Evolutionary conservation across 2,888 invertebrate species (phyloP), one percentile per base, ranked within the genome.

Genomic region (Drosophila setosimentum): DNA sequence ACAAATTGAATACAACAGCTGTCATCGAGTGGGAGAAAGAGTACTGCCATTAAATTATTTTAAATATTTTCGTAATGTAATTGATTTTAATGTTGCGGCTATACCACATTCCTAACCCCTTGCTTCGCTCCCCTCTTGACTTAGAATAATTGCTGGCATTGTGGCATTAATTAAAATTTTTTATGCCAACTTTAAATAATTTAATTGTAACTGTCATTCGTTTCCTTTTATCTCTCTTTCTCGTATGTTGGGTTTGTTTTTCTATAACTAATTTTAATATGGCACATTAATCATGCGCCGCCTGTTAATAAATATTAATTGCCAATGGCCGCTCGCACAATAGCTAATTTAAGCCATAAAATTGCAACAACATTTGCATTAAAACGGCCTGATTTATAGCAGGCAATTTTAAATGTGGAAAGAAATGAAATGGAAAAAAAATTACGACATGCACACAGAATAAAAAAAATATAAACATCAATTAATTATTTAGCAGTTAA

Each of bases 1-100:
- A 79, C 78, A 74, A 83, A 87, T 87, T 81, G 76, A 76, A 82
- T 86, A 79, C 81, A 73, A 81, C 74, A 80, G 79, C 85, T 89
- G 89, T 89, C 86, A 89, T 78, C 79, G 67, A 64, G 73, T 73
- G 73, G 68, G 40, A 54, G 24, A 55, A 42, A 65, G 67, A 73
- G 79, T 65, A 53, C 65, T 62, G 68, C 59, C 85, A 85, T 85
- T 89, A 85, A 85, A 89, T 89, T 80, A 82, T 87, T 82, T 87
- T 80, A 87, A 87, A 89, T 82, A 80, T 85, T 89, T 89, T 80
- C 89, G 87, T 85, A 89, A 82, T 86, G 87, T 78, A 89, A 86
- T 86, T 89, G 85, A 89, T 89, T 86, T 86, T 71, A 89, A 88
- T 83, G 80, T 78, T 73, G 73, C 50, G 80, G 76, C 62, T 45